These are phyloP conservation scores for Bombus affinis DNA, from an alignment of 1,140 invertebrate genomes.

Conservation along the genomic window DNA sequence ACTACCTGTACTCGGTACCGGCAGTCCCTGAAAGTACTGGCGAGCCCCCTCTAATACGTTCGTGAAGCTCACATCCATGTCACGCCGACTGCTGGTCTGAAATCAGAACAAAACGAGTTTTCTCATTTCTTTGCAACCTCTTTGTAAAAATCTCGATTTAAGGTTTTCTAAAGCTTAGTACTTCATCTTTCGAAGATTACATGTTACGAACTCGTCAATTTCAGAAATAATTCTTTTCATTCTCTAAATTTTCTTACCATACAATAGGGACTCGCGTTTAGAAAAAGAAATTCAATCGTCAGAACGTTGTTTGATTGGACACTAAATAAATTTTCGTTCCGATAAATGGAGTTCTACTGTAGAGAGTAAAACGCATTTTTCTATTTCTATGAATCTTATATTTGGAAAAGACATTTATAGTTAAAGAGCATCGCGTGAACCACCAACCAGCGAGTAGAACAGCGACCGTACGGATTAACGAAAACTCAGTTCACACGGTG, in stretches of 20 bases:
- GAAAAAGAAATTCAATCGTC: neutral
- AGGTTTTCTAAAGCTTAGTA: neutral
- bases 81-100: constrained; percentile 82
- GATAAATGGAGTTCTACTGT: rapidly evolving
- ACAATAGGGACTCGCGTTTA: too few relatives aligned
- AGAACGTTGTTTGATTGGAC: neutral
- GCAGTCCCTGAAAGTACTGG: constrained; percentile 90
- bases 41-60: constrained; percentile 91
- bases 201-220: too few relatives aligned
- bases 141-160: neutral
- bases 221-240: too few relatives aligned
- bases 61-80: constrained; percentile 90
- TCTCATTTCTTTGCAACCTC: neutral
- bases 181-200: too few relatives aligned
- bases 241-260: neutral
- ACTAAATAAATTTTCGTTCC: neutral
- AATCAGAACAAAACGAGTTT: constrained; percentile 40
- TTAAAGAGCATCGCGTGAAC: neutral
- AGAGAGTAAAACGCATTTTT: too few relatives aligned
- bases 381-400: neutral
- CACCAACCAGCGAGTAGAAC: neutral
- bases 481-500: constrained; percentile 59
- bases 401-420: neutral
- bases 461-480: constrained; percentile 38
- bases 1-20: constrained; percentile 83